phyloP scores from a whole-genome alignment of 1,140 invertebrate genomes.

The Drosophila cardini region DNA sequence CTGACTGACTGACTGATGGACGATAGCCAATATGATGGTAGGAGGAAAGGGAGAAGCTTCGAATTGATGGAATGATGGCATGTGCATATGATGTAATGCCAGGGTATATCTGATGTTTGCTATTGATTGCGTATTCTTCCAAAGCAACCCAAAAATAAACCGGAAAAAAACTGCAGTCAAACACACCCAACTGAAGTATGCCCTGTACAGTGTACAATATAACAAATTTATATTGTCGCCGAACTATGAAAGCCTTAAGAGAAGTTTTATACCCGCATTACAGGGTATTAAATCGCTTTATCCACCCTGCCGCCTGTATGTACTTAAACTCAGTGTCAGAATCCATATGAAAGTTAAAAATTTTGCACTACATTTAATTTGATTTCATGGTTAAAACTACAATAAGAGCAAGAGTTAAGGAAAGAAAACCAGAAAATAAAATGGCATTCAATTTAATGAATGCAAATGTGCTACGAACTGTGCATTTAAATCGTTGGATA shows the following conservation, averaged over 20 bases:
- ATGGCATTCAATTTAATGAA: constrained; percentile 59
- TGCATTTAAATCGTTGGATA: constrained; percentile 45
- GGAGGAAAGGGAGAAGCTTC: not conserved
- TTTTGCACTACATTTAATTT: constrained; percentile 52
- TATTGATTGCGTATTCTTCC: constrained; percentile 46
- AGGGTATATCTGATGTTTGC: constrained; percentile 34
- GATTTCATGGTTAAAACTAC: constrained; percentile 32
- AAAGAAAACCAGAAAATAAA: constrained; percentile 8
- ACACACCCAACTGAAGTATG: no score
- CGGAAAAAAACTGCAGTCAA: not conserved
- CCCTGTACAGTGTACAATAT: no score
- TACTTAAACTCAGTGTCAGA: not conserved
- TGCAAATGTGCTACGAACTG: constrained; percentile 73
- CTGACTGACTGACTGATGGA: constrained; percentile 70
- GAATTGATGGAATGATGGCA: constrained; percentile 15
- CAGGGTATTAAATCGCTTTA: not conserved
- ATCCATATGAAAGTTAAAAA: constrained; percentile 26
- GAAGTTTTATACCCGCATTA: no score
- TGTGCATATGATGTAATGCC: constrained; percentile 2
- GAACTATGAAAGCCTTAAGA: no score
- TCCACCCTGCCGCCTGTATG: constrained; percentile 1
- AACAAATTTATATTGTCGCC: no score
- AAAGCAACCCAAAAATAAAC: not conserved
- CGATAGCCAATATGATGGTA: constrained; percentile 40
- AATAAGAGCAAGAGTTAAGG: not conserved